Conservation (phyloP, 2,113 vertebrate species). For the Odontophorus gujanensis region DNA sequence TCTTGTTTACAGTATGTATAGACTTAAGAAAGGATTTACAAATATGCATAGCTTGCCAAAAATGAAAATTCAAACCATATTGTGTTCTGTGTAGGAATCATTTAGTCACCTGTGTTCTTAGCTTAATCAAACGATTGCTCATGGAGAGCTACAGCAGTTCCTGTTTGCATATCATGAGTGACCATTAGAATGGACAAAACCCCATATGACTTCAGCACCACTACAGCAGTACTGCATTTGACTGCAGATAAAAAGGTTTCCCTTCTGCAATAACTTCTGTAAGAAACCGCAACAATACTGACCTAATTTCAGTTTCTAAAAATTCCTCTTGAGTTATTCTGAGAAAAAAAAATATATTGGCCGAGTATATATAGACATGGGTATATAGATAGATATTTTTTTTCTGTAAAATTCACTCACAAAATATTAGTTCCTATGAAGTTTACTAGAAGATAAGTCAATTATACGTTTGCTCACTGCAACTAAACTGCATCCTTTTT, state of each 20-base stretch:
- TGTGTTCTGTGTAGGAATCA: not conserved
- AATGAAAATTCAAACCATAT: conserved; percentile 6
- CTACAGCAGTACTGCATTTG: not conserved
- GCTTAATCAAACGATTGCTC: not conserved
- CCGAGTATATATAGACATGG: not conserved
- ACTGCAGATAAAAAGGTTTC: not conserved
- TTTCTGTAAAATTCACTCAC: not conserved
- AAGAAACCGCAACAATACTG: not conserved
- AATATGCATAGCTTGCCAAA: conserved; percentile 20
- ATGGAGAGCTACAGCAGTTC: not conserved
- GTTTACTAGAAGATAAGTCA: not conserved
- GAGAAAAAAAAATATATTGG: not conserved
- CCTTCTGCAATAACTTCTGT: not conserved
- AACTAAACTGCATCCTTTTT: not conserved
- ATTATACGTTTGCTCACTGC: not conserved
- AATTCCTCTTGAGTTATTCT: conserved; percentile 13
- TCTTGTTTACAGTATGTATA: conserved; percentile 41
- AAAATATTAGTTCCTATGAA: conserved; percentile 7
- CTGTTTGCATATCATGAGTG: not conserved
- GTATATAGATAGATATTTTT: not conserved
- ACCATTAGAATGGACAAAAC: not conserved
- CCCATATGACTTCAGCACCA: not conserved
- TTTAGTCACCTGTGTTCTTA: not conserved
- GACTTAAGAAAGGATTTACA: conserved; percentile 54
- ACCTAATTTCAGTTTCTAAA: conserved; percentile 41